phyloP scores from a whole-genome alignment of 2,888 invertebrate species.

The Polydrusus cervinus region DNA sequence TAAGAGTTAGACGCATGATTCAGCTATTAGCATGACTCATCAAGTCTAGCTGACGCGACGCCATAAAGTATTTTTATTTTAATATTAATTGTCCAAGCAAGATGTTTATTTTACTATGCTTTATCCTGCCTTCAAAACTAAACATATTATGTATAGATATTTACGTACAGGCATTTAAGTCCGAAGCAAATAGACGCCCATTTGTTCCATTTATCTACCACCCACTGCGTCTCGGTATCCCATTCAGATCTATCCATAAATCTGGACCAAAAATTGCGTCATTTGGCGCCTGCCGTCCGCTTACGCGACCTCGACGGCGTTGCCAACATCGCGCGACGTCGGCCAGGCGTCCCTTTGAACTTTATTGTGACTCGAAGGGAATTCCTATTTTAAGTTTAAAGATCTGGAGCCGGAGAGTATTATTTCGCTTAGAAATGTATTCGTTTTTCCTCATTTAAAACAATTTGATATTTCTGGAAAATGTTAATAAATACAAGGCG shows the following conservation, averaged over 20 bases:
- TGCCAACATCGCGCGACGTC: constrained; percentile 44
- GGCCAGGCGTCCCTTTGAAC: constrained; percentile 26
- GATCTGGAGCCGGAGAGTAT: background rate
- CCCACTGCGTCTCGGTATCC: constrained; percentile 35
- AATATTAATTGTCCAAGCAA: too few relatives aligned
- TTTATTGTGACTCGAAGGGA: constrained; percentile 13
- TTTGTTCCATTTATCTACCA: constrained; percentile 36
- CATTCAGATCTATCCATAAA: constrained; percentile 41
- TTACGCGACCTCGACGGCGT: constrained; percentile 46
- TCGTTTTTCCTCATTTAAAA: too few relatives aligned
- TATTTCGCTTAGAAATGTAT: too few relatives aligned
- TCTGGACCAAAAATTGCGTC: constrained; percentile 46
- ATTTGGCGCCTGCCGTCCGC: constrained; percentile 48
- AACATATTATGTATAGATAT: too few relatives aligned
- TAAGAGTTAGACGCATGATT: too few relatives aligned
- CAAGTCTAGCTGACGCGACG: too few relatives aligned
- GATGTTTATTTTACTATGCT: too few relatives aligned
- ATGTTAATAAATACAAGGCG: too few relatives aligned
- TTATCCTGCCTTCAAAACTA: too few relatives aligned
- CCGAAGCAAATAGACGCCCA: constrained; percentile 18
- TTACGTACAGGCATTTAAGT: constrained; percentile 4
- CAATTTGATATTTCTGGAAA: too few relatives aligned
- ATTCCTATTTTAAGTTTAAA: constrained; percentile 6
- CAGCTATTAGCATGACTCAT: too few relatives aligned
- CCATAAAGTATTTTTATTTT: too few relatives aligned